Evolutionary conservation across 1,140 invertebrate genomes (phyloP), one percentile per base, ranked within the genome.

Genomic region (Ceratosolen fusciceps): DNA sequence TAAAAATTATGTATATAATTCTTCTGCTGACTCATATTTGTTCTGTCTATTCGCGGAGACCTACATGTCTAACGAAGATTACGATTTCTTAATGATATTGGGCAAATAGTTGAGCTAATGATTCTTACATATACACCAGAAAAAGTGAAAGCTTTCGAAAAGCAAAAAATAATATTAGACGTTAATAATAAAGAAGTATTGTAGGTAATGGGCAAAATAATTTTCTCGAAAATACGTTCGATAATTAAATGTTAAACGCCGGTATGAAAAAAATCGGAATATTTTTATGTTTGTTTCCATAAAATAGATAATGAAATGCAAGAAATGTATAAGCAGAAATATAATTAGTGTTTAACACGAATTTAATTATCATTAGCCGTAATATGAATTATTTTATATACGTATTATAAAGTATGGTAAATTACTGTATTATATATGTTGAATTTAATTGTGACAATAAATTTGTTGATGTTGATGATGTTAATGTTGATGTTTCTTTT

Each of bases 51-150:
- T 74, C 8, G n/a, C 19, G n/a, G 2, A 19, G 26, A 65, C 10
- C 19, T 65, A 65, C 43, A n/a, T 34, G 16, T n/a, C n/a, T 12
- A 56, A 65, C 29, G 26, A 75, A 31, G 58, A 75, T 49, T 75
- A 49, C 24, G 52, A 14, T 24, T 52, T 9, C 9, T 47, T 3
- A 4, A 56, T 10, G 31, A 43, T 49, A 16, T 8, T 52, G 60
- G n/a, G 12, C 0, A 52, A 2, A 76, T 75, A 21, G 54, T 37
- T 8, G 47, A 67, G 29, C 52, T 65, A 12, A 37, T 54, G 43
- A 12, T 39, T 24, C 67, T 67, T 26, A 54, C 29, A 19, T 67
- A 67, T 54, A 47, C 43, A 1, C 24, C 19, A 5, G 43, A 67
- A 49, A 49, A 65, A 47, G 21, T 49, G 9, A 62, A 29, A 37